A percentile compares a stretch with the other conserved stretches of the same genome.
Evolutionary conservation across 2,113 vertebrate species (phyloP).

Genomic region (Procapra przewalskii): DNA sequence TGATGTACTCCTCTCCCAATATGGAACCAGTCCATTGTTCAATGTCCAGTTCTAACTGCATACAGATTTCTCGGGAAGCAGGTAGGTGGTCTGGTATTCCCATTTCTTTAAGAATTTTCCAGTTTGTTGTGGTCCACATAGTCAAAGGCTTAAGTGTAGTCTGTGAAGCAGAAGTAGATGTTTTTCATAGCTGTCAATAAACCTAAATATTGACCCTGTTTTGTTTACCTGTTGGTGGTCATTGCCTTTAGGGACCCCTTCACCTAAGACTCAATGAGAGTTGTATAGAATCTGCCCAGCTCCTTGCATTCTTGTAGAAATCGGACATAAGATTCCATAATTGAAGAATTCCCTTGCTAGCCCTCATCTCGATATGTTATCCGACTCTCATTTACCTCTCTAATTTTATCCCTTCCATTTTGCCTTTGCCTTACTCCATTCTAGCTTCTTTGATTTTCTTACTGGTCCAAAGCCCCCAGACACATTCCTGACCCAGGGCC

Average conservation of each 20-base stretch:
- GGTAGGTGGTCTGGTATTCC: not conserved
- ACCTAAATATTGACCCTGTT: not conserved
- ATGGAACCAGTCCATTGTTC: not conserved
- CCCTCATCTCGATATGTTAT: not conserved
- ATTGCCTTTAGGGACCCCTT: not conserved
- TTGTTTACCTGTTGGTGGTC: not conserved
- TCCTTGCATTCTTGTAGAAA: not conserved
- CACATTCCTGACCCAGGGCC: not conserved
- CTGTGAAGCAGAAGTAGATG: not conserved
- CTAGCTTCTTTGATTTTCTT: not conserved
- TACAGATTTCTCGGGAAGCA: not conserved
- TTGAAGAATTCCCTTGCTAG: not conserved
- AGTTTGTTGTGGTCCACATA: not conserved
- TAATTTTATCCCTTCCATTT: not conserved
- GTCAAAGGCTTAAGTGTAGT: not conserved
- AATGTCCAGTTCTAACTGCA: not conserved
- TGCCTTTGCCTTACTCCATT: not conserved
- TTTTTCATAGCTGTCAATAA: not conserved
- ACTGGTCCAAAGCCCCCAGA: not conserved
- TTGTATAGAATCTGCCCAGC: not conserved
- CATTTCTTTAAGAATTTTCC: not conserved
- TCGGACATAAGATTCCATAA: not conserved
- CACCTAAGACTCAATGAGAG: not conserved
- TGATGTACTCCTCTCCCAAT: not conserved
- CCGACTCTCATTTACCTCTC: not conserved